A percentile compares a stretch with the other conserved stretches of the same genome.
These are phyloP conservation scores for Pollenia griseotomentosa DNA, from an alignment of 2,888 invertebrate genomes.

Conservation along the genomic window DNA sequence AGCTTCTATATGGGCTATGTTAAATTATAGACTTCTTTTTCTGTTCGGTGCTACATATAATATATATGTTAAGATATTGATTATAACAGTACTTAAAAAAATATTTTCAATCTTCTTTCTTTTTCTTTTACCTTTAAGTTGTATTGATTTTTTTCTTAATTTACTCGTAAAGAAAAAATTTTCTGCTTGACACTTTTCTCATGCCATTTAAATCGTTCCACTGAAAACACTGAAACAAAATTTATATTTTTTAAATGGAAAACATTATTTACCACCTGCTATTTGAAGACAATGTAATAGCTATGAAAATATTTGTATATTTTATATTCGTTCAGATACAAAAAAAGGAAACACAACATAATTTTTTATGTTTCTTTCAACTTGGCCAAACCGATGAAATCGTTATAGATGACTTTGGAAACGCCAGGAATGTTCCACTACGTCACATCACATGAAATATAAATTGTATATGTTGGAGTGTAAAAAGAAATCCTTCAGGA, in stretches of 20 bases:
- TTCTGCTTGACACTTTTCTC: neutral
- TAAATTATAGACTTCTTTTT: too few relatives aligned
- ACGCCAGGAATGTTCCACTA: slow-evolving; percentile 77
- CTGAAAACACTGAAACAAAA: neutral
- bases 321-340: neutral
- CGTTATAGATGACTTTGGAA: slow-evolving; percentile 67
- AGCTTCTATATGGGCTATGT: too few relatives aligned
- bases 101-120: too few relatives aligned
- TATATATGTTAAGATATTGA: too few relatives aligned
- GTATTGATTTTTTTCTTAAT: slow-evolving; percentile 51
- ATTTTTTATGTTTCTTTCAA: neutral
- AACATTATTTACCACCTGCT: slow-evolving; percentile 24
- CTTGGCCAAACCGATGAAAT: slow-evolving; percentile 15
- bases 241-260: neutral
- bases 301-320: neutral
- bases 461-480: slow-evolving; percentile 50
- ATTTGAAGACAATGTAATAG: neutral
- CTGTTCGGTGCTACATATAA: too few relatives aligned
- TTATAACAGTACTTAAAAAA: too few relatives aligned
- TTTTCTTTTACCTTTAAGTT: too few relatives aligned
- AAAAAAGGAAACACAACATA: neutral
- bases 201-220: too few relatives aligned
- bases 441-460: slow-evolving; percentile 77
- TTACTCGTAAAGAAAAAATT: neutral
- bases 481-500: slow-evolving; percentile 46